Evolutionary conservation across 2,113 vertebrate species (phyloP).

Genomic region (Limnothrissa miodon): DNA sequence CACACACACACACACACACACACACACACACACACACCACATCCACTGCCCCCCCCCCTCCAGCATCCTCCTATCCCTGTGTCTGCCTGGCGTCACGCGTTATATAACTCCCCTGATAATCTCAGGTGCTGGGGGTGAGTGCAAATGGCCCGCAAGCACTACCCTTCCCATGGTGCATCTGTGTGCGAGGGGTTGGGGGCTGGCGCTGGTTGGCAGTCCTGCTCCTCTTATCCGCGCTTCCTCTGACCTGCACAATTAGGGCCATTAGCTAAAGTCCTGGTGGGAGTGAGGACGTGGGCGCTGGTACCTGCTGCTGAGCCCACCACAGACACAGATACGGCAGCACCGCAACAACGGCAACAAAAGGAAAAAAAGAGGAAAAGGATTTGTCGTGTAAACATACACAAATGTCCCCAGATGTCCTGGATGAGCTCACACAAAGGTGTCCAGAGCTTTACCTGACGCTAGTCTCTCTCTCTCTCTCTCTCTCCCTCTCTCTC

Average conservation of each 20-base stretch:
- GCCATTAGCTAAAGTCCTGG: not conserved
- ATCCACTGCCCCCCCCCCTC: not conserved
- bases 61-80: not conserved
- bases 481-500: not conserved
- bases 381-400: not conserved
- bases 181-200: not conserved
- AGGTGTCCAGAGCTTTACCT: not conserved
- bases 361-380: not conserved
- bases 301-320: not conserved
- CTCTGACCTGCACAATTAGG: not conserved
- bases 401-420: not conserved
- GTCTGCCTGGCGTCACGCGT: conserved; percentile 31
- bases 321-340: not conserved
- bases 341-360: not conserved
- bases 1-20: not conserved
- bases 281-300: not conserved
- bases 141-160: conserved; percentile 31
- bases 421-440: not conserved
- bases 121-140: conserved; percentile 54
- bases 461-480: not conserved
- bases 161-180: conserved; percentile 12
- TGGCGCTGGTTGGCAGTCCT: conserved; percentile 2
- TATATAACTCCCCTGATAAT: conserved; percentile 53
- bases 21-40: too few species aligned
- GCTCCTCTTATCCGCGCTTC: not conserved